These are phyloP conservation scores for Piprites chloris DNA, from an alignment of 2,113 vertebrate genomes.

Conservation along the genomic window DNA sequence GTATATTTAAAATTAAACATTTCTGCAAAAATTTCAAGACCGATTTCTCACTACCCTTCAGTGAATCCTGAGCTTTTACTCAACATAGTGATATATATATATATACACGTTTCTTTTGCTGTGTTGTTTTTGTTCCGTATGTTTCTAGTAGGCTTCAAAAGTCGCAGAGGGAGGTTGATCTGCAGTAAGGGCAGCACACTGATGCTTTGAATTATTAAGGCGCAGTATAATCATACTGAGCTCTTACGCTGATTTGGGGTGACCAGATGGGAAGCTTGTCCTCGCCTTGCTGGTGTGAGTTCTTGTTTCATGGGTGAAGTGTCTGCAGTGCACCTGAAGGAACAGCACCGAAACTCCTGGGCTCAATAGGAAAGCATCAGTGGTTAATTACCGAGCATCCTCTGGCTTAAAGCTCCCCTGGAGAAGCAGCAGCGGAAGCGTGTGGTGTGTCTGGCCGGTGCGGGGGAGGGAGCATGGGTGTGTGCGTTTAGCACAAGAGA, in stretches of 20 bases:
- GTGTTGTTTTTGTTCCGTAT: background rate
- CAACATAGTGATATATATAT: fast-evolving
- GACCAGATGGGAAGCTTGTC: background rate
- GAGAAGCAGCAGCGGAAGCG: background rate
- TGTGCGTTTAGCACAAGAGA: background rate
- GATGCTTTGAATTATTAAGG: background rate
- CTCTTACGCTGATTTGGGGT: background rate
- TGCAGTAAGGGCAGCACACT: background rate
- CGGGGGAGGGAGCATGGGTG: fast-evolving
- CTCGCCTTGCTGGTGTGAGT: background rate
- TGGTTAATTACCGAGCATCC: background rate
- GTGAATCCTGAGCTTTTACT: background rate
- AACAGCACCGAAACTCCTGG: background rate
- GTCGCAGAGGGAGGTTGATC: background rate
- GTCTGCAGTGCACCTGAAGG: background rate
- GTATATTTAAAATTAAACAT: background rate
- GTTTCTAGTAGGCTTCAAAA: background rate
- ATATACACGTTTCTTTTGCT: background rate
- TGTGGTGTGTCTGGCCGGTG: background rate
- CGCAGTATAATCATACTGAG: background rate
- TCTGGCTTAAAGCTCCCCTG: background rate
- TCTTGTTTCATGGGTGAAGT: background rate
- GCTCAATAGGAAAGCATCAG: background rate
- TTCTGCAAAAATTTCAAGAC: background rate
- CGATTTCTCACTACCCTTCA: background rate